A percentile compares a stretch with the other conserved stretches of the same genome.
These are phyloP conservation scores for Netelia inedita DNA, from an alignment of 2,888 invertebrate species.

Conservation along the genomic window DNA sequence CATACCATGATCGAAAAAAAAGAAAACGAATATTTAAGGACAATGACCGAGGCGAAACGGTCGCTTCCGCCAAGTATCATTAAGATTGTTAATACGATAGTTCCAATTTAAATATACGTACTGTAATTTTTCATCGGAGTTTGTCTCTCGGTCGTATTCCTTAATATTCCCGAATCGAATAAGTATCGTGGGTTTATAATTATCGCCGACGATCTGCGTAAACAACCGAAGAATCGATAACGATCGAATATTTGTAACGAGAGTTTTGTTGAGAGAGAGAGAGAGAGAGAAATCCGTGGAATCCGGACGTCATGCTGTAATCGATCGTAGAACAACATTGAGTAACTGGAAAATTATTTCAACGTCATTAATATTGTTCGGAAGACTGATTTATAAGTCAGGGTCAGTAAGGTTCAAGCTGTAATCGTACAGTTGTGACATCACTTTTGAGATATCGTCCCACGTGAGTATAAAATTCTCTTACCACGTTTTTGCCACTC, in stretches of 20 bases:
- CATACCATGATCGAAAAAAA: background rate
- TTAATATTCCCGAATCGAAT: background rate
- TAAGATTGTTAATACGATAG: constrained; percentile 53
- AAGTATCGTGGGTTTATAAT: background rate
- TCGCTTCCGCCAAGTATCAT: constrained; percentile 36
- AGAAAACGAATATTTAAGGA: constrained; percentile 16
- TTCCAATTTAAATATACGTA: constrained; percentile 32
- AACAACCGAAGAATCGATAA: background rate
- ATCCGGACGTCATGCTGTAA: constrained; percentile 25
- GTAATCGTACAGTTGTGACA: constrained; percentile 81
- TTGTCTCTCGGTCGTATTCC: background rate
- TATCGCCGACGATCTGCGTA: background rate
- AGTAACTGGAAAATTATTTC: constrained; percentile 38
- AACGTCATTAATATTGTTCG: constrained; percentile 51
- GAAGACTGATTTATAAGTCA: constrained; percentile 68
- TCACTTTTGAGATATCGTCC: constrained; percentile 73
- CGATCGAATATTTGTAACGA: background rate
- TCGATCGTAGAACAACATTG: constrained; percentile 22
- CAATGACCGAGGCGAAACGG: constrained; percentile 2
- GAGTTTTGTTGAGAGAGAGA: background rate
- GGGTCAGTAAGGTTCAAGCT: constrained; percentile 80
- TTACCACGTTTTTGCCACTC: constrained; percentile 69
- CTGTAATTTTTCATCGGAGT: constrained; percentile 44
- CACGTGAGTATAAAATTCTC: constrained; percentile 79
- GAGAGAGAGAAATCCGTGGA: background rate